Evolutionary conservation across 2,888 invertebrate species (phyloP), one percentile per base, ranked within the genome.

Genomic region (Nasonia oneida): DNA sequence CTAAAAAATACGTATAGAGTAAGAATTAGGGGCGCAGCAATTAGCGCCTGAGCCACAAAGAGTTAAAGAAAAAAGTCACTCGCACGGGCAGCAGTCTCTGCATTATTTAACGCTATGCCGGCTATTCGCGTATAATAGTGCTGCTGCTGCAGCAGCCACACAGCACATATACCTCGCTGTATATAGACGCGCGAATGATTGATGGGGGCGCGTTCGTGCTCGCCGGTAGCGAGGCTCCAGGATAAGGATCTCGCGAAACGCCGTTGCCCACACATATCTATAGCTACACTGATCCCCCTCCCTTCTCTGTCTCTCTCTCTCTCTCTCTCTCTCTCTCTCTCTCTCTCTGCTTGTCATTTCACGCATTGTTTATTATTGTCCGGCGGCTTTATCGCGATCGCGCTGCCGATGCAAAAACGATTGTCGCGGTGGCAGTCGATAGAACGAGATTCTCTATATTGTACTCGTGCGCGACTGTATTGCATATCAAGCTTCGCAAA

Each of bases 331-430:
- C 81, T 78, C 84, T 86, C 89, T 1, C 42, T 10, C 81, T 78
- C 84, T 86, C 89, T 77, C 83, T 87, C 89, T 91, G 91, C 92
- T 92, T 91, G 92, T 92, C 92, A 92, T 92, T 93, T 92, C 91
- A 91, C 92, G 92, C 92, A 92, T 92, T 92, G 92, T 92, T 93
- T 92, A 92, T 93, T 92, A 92, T 93, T 92, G 90, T 90, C 91
- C 91, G 90, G 90, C 89, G 91, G 86, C 89, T 91, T 91, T 92
- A 92, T 92, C 92, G 88, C 88, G 91, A 91, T 91, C 89, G 89
- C 4, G 15, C 37, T 37, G 84, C 84, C 85, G 87, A 86, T 84
- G 81, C 74, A 39, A 67, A 53, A 86, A 81, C 57, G 73, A 83
- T 81, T 77, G 75, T 77, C 76, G 50, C 61, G 57, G 57, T 23